Conservation (phyloP, 2,888 invertebrate genomes). For the Cryptus armator region DNA sequence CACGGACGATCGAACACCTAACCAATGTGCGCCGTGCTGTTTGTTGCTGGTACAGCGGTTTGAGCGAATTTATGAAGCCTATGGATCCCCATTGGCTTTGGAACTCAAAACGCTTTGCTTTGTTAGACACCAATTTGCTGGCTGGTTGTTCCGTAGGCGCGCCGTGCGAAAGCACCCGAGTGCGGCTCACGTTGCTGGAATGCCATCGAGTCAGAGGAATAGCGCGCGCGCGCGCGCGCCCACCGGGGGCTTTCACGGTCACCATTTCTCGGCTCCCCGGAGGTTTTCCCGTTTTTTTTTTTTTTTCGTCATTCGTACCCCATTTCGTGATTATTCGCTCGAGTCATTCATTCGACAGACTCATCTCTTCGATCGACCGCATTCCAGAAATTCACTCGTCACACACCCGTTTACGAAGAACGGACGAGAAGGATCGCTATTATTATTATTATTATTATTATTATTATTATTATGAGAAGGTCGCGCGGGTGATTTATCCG, state of each 20-base stretch:
- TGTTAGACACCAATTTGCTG: slow-evolving; percentile 45
- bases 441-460: neutral
- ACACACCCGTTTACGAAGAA: neutral
- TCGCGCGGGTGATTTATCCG: slow-evolving; percentile 42
- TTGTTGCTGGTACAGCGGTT: neutral
- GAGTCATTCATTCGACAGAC: slow-evolving; percentile 10
- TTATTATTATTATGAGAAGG: slow-evolving; percentile 3
- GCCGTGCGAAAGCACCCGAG: slow-evolving; percentile 1
- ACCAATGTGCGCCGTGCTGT: neutral
- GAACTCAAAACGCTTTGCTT: slow-evolving; percentile 18
- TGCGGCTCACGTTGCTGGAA: slow-evolving; percentile 62
- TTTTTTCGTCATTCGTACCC: slow-evolving; percentile 16
- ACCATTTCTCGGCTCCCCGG: slow-evolving; percentile 22
- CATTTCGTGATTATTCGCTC: slow-evolving; percentile 17
- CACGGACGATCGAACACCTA: slow-evolving; percentile 63
- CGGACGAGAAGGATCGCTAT: neutral
- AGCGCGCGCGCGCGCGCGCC: slow-evolving; percentile 5
- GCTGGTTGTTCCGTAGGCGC: slow-evolving; percentile 31
- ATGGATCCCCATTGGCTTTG: neutral
- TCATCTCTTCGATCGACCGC: slow-evolving; percentile 33
- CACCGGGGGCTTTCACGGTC: slow-evolving; percentile 49
- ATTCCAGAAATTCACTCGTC: slow-evolving; percentile 49
- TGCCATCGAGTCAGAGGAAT: slow-evolving; percentile 51
- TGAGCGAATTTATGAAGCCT: slow-evolving; percentile 1
- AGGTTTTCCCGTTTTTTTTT: slow-evolving; percentile 28